Base-by-base conservation (phyloP, 2,888 invertebrate species). In the Drosophila multiciliata region DNA sequence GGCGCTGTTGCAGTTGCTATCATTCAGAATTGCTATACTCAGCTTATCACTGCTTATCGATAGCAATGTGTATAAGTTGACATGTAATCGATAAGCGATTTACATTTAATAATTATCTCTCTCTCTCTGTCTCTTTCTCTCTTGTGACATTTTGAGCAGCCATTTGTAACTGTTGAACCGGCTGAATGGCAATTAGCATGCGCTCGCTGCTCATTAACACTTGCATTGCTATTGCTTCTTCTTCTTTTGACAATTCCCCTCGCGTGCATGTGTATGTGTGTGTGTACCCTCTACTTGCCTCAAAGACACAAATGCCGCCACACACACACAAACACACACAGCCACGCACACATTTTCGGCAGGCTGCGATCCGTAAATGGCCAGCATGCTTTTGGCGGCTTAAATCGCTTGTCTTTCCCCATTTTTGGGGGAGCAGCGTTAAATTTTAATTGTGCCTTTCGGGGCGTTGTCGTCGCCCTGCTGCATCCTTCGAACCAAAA, bases 361-460 rank as follows among this genome's bases (percentile, higher is more conserved):
- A 23, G 55, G 42, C 58, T 38, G 42, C 50, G 63, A 59, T 50
- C 86, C 83, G 58, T 71, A 83, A 82, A 87, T 83, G 88, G 83
- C 67, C 79, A 78, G 60, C 73, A 57, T 76, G 74, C 55, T 65
- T 71, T 64, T 67, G 70, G 60, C 65, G 71, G 67, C 73, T 63
- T 49, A 55, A 55, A 63, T 74, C 72, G 78, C 49, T 65, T 81
- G 76, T 62, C 23, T 23, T 23, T 45, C 85, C 78, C 63, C 73
- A 76, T 89, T 78, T 89, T 78, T 45, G 45, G 45, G 82, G 84
- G 89, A 62, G 58, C 55, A 45, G 89, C 87, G 88, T 87, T 83
- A 89, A 87, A 87, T 89, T 87, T 87, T 87, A 87, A 87, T 89
- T 87, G 87, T 88, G 87, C 72, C 86, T 85, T 89, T 81, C 84